phyloP scores from a whole-genome alignment of 1,140 invertebrate genomes.

The Heliconius hermathena region DNA sequence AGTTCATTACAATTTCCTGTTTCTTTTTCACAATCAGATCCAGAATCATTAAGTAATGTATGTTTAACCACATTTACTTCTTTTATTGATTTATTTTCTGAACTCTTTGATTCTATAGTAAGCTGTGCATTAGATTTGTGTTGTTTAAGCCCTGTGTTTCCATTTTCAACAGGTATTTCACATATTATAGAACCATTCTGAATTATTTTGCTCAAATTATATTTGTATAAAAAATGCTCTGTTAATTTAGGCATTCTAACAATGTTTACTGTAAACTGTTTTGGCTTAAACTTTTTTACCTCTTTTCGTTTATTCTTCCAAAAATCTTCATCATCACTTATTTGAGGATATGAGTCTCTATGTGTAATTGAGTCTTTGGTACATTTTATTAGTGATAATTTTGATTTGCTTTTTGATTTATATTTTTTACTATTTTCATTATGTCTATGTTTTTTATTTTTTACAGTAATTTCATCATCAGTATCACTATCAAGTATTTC shows the following conservation, averaged over 20 bases:
- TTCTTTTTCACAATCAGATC: constrained; percentile 43
- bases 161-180: constrained; percentile 35
- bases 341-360: neutral
- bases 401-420: constrained; percentile 23
- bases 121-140: neutral
- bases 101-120: constrained; percentile 12
- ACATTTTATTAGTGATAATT: constrained; percentile 18
- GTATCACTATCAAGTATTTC: constrained; percentile 37
- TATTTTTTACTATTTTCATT: constrained; percentile 26
- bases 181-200: constrained; percentile 48
- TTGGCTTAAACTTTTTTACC: constrained; percentile 58
- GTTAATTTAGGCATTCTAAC: constrained; percentile 56
- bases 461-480: constrained; percentile 30
- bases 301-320: constrained; percentile 55
- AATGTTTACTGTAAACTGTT: constrained; percentile 56
- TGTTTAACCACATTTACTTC: constrained; percentile 45
- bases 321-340: constrained; percentile 44
- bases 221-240: constrained; percentile 46
- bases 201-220: constrained; percentile 58
- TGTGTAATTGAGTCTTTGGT: neutral
- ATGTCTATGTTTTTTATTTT: constrained; percentile 25
- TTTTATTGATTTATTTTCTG: constrained; percentile 6
- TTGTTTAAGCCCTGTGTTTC: neutral
- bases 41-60: constrained; percentile 51
- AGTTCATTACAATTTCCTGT: constrained; percentile 16